Conservation (phyloP, 2,113 vertebrate species). For the Corydoras sp. region DNA sequence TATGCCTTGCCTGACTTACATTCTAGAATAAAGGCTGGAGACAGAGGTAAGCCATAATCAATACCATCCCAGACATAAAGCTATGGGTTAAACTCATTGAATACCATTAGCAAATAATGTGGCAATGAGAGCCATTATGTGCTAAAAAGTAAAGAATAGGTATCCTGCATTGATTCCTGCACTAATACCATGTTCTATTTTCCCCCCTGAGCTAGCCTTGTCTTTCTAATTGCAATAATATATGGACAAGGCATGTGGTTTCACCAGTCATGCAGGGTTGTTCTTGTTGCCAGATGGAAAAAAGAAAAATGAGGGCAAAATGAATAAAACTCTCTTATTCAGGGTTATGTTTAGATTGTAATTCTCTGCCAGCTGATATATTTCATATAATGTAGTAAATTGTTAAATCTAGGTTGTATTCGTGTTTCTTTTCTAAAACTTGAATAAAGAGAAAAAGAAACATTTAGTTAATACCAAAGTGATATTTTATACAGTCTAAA, state of each 20-base stretch:
- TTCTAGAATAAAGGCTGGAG: constrained; percentile 28
- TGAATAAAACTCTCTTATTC: neutral
- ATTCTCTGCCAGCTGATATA: too few relatives aligned
- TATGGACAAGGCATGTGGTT: constrained; percentile 25
- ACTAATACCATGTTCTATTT: constrained; percentile 17
- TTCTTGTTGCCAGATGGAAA: neutral
- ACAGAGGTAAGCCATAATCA: constrained; percentile 41
- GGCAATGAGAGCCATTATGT: constrained; percentile 30
- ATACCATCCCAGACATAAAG: constrained; percentile 28
- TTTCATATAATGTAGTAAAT: too few relatives aligned
- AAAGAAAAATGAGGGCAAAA: neutral
- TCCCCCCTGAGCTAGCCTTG: neutral
- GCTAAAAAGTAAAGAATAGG: constrained; percentile 24
- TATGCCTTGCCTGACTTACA: constrained; percentile 19
- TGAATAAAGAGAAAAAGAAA: too few relatives aligned
- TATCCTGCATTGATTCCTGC: constrained; percentile 19
- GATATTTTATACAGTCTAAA: too few relatives aligned
- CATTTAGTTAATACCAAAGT: too few relatives aligned
- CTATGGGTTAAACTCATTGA: constrained; percentile 32
- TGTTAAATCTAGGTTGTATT: too few relatives aligned
- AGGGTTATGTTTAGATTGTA: neutral
- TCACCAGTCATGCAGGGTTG: constrained; percentile 26
- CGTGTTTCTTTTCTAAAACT: too few relatives aligned
- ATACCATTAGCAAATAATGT: constrained; percentile 37
- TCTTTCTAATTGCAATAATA: constrained; percentile 33